Conservation (phyloP, 2,797 vertebrate species). For the Chiloscyllium punctatum region DNA sequence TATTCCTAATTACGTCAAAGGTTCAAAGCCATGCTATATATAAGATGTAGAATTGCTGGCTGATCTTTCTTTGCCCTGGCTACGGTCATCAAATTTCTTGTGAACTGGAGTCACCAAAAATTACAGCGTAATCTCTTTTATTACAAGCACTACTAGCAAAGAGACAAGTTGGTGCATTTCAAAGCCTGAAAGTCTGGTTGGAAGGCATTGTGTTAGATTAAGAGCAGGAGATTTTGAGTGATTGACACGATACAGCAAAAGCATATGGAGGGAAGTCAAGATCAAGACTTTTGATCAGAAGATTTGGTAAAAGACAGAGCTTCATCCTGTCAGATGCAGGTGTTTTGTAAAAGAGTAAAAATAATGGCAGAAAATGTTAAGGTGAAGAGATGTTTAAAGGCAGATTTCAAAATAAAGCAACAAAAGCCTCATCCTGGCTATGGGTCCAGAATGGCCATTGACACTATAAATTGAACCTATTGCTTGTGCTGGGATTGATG, state of each 20-base stretch:
- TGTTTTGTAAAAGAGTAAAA: not conserved
- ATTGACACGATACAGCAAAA: not conserved
- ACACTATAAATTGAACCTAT: not conserved
- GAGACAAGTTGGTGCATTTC: not conserved
- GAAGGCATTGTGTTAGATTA: not conserved
- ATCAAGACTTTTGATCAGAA: not conserved
- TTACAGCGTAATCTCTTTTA: not conserved
- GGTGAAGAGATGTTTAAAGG: not conserved
- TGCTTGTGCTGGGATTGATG: not conserved
- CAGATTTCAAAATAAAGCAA: not conserved
- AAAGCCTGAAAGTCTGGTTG: not conserved
- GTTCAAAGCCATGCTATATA: not conserved
- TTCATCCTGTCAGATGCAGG: not conserved
- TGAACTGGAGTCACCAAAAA: not conserved
- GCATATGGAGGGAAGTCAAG: not conserved
- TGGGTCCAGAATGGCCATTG: not conserved
- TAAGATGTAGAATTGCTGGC: not conserved
- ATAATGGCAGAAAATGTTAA: not conserved
- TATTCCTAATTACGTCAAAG: not conserved
- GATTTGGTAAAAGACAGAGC: too few species aligned
- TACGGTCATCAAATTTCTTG: not conserved
- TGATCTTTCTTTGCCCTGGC: not conserved
- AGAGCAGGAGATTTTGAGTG: not conserved
- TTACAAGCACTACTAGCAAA: not conserved
- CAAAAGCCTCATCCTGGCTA: not conserved